A percentile compares a stretch with the other conserved stretches of the same genome.
These are phyloP conservation scores for Philotrypesis tridentata DNA, from an alignment of 1,140 invertebrate species.

Conservation along the genomic window DNA sequence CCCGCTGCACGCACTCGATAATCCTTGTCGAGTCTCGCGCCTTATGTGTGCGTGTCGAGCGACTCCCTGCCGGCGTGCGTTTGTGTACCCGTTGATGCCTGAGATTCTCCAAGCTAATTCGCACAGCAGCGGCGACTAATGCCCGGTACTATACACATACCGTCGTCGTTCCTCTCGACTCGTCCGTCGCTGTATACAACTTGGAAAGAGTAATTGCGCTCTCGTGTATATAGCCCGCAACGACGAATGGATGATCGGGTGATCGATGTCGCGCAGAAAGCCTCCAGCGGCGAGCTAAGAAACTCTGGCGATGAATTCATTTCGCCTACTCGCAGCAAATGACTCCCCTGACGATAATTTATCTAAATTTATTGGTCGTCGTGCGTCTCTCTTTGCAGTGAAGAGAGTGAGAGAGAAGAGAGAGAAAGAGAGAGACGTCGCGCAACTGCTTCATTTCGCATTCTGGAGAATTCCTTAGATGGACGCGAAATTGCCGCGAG, in stretches of 20 bases:
- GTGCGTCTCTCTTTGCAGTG: conserved; percentile 18
- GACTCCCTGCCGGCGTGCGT: neutral
- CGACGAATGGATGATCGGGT: neutral
- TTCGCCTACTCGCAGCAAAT: conserved; percentile 16
- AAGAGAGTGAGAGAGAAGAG: neutral
- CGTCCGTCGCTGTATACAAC: neutral
- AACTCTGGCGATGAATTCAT: conserved; percentile 28
- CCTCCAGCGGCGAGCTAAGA: neutral
- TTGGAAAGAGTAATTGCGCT: conserved; percentile 17
- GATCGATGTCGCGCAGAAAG: conserved; percentile 5
- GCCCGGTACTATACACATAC: neutral
- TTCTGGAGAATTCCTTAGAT: conserved; percentile 18
- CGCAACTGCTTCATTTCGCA: conserved; percentile 6
- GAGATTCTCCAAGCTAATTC: neutral
- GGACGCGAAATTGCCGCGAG: conserved; percentile 5
- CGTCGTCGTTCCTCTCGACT: neutral
- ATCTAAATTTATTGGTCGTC: conserved; percentile 41
- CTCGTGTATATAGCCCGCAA: neutral
- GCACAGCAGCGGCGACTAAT: neutral
- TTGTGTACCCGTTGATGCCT: neutral
- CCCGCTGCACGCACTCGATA: neutral
- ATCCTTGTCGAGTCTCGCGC: neutral
- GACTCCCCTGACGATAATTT: conserved; percentile 44
- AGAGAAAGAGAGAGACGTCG: neutral
- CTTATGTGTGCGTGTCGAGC: neutral